Percentiles rank a stretch among this genome's conserved stretches.
These are phyloP conservation scores for Eristalis intricaria DNA, from an alignment of 2,888 invertebrate genomes.

Conservation along the genomic window DNA sequence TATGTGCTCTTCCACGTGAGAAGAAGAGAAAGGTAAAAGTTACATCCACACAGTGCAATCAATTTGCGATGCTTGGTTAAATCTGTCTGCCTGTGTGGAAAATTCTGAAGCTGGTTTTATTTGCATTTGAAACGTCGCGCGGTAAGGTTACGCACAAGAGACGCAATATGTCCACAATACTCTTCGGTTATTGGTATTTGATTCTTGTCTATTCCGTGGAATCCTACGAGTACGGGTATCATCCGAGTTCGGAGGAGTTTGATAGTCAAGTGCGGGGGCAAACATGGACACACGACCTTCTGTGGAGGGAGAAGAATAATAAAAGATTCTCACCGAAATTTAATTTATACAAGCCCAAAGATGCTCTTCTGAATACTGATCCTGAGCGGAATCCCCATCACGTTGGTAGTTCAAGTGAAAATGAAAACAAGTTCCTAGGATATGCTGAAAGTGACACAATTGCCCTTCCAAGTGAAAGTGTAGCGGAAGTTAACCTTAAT, in stretches of 20 bases:
- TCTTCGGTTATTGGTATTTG: conserved; percentile 44
- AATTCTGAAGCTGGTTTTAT: conserved; percentile 53
- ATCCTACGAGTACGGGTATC: conserved; percentile 77
- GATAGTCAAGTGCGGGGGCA: conserved; percentile 75
- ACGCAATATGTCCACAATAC: conserved; percentile 37
- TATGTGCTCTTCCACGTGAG: conserved; percentile 41
- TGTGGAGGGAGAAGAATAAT: conserved; percentile 72
- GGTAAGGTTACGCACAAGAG: conserved; percentile 37
- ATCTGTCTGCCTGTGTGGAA: conserved; percentile 37
- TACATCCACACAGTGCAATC: conserved; percentile 49
- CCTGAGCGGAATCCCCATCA: neutral
- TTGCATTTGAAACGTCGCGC: conserved; percentile 61
- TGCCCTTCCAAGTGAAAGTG: conserved; percentile 47
- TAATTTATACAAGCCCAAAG: conserved; percentile 52
- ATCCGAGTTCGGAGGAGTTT: conserved; percentile 79
- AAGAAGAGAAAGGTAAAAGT: conserved; percentile 61
- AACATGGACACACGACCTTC: conserved; percentile 76
- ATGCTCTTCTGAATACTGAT: neutral
- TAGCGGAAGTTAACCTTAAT: conserved; percentile 28
- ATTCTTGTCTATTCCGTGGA: conserved; percentile 26
- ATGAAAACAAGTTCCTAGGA: conserved; percentile 33
- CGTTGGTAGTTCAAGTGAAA: conserved; percentile 21
- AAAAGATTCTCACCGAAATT: conserved; percentile 58
- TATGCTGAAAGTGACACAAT: conserved; percentile 24
- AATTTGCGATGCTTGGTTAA: conserved; percentile 62